phyloP scores from a whole-genome alignment of 2,797 vertebrate genomes.

The Antrozous pallidus region DNA sequence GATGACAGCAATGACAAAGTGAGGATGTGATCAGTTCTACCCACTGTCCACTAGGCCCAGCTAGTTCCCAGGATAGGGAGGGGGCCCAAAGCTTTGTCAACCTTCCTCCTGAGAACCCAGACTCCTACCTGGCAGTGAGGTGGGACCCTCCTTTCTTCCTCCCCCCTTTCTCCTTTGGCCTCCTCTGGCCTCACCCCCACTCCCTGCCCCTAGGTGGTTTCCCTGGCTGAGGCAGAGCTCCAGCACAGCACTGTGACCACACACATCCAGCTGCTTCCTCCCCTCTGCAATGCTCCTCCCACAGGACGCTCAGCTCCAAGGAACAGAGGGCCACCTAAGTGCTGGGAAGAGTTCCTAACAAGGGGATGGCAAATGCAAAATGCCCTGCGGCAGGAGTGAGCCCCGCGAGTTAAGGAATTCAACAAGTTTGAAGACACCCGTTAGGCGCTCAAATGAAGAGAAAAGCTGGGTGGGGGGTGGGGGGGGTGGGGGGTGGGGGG shows the following conservation, averaged over 20 bases:
- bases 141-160: not conserved
- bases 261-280: not conserved
- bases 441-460: not conserved
- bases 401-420: not conserved
- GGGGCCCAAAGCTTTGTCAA: not conserved
- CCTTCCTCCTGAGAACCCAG: not conserved
- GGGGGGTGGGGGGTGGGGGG: too few relatives aligned
- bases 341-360: not conserved
- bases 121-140: not conserved
- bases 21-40: not conserved
- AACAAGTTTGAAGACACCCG: not conserved
- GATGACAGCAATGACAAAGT: not conserved
- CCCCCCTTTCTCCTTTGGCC: not conserved
- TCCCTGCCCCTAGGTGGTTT: not conserved
- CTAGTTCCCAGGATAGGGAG: not conserved
- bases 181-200: not conserved
- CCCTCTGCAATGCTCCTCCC: not conserved
- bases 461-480: not conserved
- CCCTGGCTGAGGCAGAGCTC: not conserved
- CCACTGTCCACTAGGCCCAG: not conserved
- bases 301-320: not conserved
- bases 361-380: not conserved
- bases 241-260: not conserved
- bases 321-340: accelerated
- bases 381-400: not conserved